Evolutionary conservation across 1,140 invertebrate genomes (phyloP), one percentile per base, ranked within the genome.

Genomic region (Wiebesia pumilae): DNA sequence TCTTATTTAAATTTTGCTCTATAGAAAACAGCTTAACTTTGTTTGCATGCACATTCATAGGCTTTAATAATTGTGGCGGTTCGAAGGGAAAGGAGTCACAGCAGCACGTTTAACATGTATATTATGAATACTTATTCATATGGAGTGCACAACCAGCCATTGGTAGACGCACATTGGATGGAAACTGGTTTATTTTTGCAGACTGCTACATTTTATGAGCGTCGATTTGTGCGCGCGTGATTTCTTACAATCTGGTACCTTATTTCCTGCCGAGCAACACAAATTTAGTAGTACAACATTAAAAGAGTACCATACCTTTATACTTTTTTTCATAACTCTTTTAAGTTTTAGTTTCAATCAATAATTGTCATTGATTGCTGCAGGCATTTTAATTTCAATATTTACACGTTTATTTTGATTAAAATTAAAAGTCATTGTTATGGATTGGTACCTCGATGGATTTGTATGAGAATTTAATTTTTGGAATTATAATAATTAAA

Each of bases 161-260:
- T 80, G 78, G 35, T 35, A 81, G n/a, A 75, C 47, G 27, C 27
- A 71, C 35, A 71, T 81, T 65, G 79, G 79, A 47, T 71, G 79
- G 77, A 82, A 86, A 86, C 84, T 86, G 84, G 84, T 86, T 86
- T 86, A 81, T 86, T 86, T 81, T 86, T 81, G 79, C 27, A 35
- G 30, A 67, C n/a, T 30, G 30, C 58, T n/a, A 69, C 51, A 27
- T 40, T 77, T 58, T 83, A 77, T 84, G 78, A 40, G 54, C 0
- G 58, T 1, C 38, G 3, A 21, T 65, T 7, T 30, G 16, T 67
- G n/a, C 43, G 33, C 0, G 27, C 35, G 54, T 7, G 81, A 75
- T 12, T 30, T 73, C 77, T 58, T 58, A 30, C 65, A 38, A 69
- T 69, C 58, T 62, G 62, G 65, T 81, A 51, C 40, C n/a, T 47